A percentile compares a stretch with the other conserved stretches of the same genome.
Conservation (phyloP, 2,888 invertebrate genomes). For the Acrobasis suavella region DNA sequence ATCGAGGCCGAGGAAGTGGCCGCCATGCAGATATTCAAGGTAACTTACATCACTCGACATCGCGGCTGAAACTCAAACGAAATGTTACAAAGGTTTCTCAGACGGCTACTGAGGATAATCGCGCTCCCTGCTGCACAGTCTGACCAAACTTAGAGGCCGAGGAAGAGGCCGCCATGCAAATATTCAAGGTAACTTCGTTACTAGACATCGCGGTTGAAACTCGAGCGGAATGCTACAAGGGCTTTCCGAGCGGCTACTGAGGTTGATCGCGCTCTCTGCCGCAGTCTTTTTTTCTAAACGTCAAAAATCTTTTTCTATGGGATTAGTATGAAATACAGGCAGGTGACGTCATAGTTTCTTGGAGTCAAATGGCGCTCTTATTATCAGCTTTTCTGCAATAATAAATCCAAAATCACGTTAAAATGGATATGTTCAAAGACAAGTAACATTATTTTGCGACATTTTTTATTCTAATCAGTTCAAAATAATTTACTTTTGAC, state of each 20-base stretch:
- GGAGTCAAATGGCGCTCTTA: no score
- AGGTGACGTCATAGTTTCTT: no score
- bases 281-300: no score
- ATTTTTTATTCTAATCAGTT: no score
- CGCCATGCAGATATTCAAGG: slow-evolving; percentile 93
- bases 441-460: no score
- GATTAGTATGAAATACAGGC: no score
- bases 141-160: slow-evolving; percentile 93
- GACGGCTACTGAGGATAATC: slow-evolving; percentile 95
- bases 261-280: slow-evolving; percentile 92
- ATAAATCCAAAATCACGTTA: no score
- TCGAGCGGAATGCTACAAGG: slow-evolving; percentile 92
- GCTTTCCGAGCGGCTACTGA: slow-evolving; percentile 93
- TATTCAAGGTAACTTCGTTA: slow-evolving; percentile 88
- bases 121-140: slow-evolving; percentile 90
- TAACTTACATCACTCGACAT: slow-evolving; percentile 55
- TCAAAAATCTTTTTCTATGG: no score
- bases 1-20: slow-evolving; percentile 93
- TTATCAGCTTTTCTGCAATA: no score
- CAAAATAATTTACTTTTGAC: no score
- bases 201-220: slow-evolving; percentile 80
- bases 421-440: no score
- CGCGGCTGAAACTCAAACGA: slow-evolving; percentile 86
- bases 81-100: slow-evolving; percentile 93
- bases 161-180: slow-evolving; percentile 92